These are phyloP conservation scores for Drosophila rufa DNA, from an alignment of 1,140 invertebrate genomes.

Conservation along the genomic window DNA sequence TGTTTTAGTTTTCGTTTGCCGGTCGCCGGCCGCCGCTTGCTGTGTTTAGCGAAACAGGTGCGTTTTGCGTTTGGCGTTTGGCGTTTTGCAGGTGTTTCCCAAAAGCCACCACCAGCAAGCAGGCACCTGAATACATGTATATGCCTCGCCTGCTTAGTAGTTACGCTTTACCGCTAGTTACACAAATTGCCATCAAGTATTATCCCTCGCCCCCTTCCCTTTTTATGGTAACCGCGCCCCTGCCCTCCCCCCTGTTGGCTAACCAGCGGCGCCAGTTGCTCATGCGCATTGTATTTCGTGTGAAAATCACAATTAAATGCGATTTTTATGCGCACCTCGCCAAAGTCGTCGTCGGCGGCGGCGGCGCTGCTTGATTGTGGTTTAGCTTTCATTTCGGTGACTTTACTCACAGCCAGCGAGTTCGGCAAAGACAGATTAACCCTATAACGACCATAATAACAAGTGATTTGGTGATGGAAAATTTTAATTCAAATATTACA, in stretches of 20 bases:
- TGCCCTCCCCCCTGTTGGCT: neutral
- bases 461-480: neutral
- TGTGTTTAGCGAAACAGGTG: conserved; percentile 81
- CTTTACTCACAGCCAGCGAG: conserved; percentile 6
- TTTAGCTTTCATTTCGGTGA: conserved; percentile 58
- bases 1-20: conserved; percentile 68
- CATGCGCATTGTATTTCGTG: conserved; percentile 82
- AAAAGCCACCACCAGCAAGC: conserved; percentile 70
- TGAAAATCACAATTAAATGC: conserved; percentile 85
- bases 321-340: conserved; percentile 79
- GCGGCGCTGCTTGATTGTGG: conserved; percentile 38
- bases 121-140: conserved; percentile 6
- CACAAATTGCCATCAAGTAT: conserved; percentile 71
- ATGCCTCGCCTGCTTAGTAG: conserved; percentile 71
- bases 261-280: conserved; percentile 59
- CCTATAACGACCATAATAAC: neutral
- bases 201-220: neutral
- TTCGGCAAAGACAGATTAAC: conserved; percentile 17
- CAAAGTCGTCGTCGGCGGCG: conserved; percentile 40
- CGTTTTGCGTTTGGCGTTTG: conserved; percentile 80
- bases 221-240: conserved; percentile 4
- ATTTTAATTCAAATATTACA: neutral
- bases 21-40: conserved; percentile 32
- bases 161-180: conserved; percentile 82
- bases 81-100: conserved; percentile 84